Base-by-base conservation (phyloP, 2,797 vertebrate species). In the Tauraco hartlaubi region DNA sequence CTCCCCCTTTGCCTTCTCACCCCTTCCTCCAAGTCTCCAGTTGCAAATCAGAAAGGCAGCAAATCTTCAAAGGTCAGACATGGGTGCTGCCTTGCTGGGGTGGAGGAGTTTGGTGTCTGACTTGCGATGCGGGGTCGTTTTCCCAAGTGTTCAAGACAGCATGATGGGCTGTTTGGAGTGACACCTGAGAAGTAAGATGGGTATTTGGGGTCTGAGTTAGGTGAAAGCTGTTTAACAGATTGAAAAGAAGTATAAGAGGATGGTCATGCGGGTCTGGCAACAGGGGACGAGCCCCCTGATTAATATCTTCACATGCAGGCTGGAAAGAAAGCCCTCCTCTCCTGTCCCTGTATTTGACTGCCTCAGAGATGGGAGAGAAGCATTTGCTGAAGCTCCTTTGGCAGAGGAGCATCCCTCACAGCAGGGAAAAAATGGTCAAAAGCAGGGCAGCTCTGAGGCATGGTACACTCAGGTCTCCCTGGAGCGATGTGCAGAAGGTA, bases 221-320 rank as follows among this genome's bases (percentile, higher is more conserved):
- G 90, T 92, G 90, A 87, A 88, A 96, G 77, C 71, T 85, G 81
- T 92, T 85, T 93, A 81, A 83, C 41, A 73, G 83, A 88, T 49
- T 90, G 79, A 85, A 94, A 86, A 82, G 68, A 93, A 85, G 15
- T 26, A 8, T 48, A 74, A 96, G 74, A 90, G 46, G 29, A 81
- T 0, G 2, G 63, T 49, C 74, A 59, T 41, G 28, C 76, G 46
- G 41, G 21, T 31, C 86, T 56, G 76, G 52, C 59, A 90, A 64
- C 58, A 59, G 49, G 77, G 49, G 41, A 90, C 13, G 46, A 92
- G 33, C 46, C 35, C 35, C 46, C 52, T 85, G 66, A 66, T 76
- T 62, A 91, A 48, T 81, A 69, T 29, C 25, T 85, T 85, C 71
- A 66, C 22, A 28, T 11, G 19, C 2, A 68, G 22, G 29, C 19